Evolutionary conservation across 1,140 invertebrate genomes (phyloP).

Genomic region (Hestina assimilis): DNA sequence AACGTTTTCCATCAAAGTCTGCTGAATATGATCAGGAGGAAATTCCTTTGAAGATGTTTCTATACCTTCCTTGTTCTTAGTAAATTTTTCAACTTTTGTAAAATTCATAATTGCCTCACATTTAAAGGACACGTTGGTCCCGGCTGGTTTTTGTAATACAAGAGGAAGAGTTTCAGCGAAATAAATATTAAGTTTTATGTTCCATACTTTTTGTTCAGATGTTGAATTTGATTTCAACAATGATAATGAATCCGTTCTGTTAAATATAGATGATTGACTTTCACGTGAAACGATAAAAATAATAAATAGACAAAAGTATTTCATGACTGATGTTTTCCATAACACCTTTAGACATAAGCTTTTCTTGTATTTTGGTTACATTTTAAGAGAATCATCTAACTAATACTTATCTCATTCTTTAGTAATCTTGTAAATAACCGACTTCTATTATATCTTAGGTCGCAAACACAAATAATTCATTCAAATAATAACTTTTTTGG

Average conservation of each 20-base stretch:
- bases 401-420: neutral
- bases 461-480: no score
- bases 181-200: conserved; percentile 69
- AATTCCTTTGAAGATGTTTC: conserved; percentile 58
- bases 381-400: neutral
- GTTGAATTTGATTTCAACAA: conserved; percentile 53
- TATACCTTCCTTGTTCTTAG: conserved; percentile 62
- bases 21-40: conserved; percentile 61
- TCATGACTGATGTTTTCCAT: conserved; percentile 68
- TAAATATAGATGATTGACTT: conserved; percentile 36
- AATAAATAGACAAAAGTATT: conserved; percentile 61
- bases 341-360: conserved; percentile 34
- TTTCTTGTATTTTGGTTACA: conserved; percentile 11
- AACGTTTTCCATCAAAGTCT: conserved; percentile 63
- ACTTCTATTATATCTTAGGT: neutral
- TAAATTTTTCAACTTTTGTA: conserved; percentile 65
- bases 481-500: no score
- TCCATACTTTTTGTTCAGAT: conserved; percentile 66
- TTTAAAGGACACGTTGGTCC: conserved; percentile 53
- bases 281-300: conserved; percentile 54
- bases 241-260: conserved; percentile 50
- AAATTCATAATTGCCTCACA: conserved; percentile 70
- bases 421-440: neutral
- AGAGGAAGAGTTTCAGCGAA: conserved; percentile 61
- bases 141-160: conserved; percentile 40